Base-by-base conservation (phyloP, 2,888 invertebrate genomes). In the Cosmorhoe ocellata region DNA sequence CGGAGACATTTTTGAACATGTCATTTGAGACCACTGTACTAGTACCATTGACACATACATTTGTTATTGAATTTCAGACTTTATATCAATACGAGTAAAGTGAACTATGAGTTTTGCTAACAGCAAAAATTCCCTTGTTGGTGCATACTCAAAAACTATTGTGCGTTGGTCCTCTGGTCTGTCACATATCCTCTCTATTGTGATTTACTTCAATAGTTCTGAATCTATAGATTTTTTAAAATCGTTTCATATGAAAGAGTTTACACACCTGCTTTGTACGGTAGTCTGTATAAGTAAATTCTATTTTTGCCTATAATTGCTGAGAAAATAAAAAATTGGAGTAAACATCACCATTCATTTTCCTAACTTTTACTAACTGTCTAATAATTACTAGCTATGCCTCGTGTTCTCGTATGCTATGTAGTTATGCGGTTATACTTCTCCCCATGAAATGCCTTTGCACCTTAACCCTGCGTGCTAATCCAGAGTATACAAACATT, bases 151-250 rank as follows among this genome's bases (percentile, higher is more conserved):
- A 74, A 79, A 80, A 84, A 81, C 81, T 79, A 79, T 90, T 87
- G 81, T 89, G 66, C 63, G 60, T 66, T 70, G 66, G 84, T 86
- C 79, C 87, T 87, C 83, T 80, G 80, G 80, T 76, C 79, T 90
- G 90, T 90, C 90, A 89, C 86, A 89, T 88, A 85, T 85, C 84
- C 87, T 86, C 72, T 72, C 81, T 66, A 86, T 89, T 90, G 89
- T 89, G 71, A 79, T 81, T 74, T 67, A 69, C 73, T 79, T 85
- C 79, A 82, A 88, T 83, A 76, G 81, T 64, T 66, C 64, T 63
- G 58, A 64, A 70, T 74, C 74, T 73, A 79, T 80, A 72, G 71
- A 69, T 74, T 82, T 84, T 81, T 64, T 66, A 39, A 63, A 69
- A 71, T 61, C 64, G 65, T 75, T 70, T 71, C 69, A 67, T 76